phyloP scores from a whole-genome alignment of 1,140 invertebrate genomes.

The Brachionus asplanchnoidis region DNA sequence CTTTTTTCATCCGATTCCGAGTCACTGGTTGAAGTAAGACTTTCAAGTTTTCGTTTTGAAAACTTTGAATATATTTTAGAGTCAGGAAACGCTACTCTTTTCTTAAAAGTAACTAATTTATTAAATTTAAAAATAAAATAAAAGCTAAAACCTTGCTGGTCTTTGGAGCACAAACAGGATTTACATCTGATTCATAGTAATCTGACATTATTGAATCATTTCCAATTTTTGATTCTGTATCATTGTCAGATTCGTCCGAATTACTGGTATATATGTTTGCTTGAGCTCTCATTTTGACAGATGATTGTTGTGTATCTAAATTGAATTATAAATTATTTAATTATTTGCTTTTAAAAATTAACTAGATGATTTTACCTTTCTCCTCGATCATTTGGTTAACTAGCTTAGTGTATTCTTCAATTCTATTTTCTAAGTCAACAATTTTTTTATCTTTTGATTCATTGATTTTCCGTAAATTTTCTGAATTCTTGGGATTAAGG shows the following conservation, averaged over 20 bases:
- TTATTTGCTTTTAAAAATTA: neutral
- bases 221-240: neutral
- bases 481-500: neutral
- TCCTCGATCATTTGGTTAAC: neutral
- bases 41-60: neutral
- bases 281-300: neutral
- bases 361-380: neutral
- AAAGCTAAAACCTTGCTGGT: neutral
- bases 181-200: neutral
- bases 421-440: neutral
- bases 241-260: neutral
- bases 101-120: neutral
- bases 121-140: neutral
- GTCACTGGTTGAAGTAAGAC: neutral
- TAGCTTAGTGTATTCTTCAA: neutral
- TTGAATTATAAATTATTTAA: neutral
- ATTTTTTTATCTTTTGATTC: neutral
- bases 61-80: neutral
- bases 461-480: neutral
- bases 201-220: neutral
- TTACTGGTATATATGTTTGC: neutral
- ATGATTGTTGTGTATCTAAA: neutral
- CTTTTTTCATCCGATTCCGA: neutral
- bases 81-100: neutral
- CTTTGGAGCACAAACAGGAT: neutral